These are phyloP conservation scores for Hormaphis cornu DNA, from an alignment of 1,140 invertebrate genomes.

Conservation along the genomic window DNA sequence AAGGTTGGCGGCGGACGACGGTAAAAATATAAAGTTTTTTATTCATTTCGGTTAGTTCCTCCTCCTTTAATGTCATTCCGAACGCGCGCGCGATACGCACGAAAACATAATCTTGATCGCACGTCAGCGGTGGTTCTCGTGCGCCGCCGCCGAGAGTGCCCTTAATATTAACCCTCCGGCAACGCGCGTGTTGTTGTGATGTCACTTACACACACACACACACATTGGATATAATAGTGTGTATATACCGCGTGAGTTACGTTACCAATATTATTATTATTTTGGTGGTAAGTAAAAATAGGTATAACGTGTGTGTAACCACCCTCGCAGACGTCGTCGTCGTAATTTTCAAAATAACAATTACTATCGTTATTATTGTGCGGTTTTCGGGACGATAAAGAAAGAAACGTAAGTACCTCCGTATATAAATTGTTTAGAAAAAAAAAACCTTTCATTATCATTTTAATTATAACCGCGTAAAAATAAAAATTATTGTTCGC, in stretches of 20 bases:
- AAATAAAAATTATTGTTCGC: not conserved
- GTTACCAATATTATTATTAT: no score
- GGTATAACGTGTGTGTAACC: no score
- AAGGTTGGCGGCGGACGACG: not conserved
- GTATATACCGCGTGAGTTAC: not conserved
- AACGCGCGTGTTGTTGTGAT: not conserved
- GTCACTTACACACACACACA: slow-evolving; percentile 10
- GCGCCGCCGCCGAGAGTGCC: not conserved
- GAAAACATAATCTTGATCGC: slow-evolving; percentile 23
- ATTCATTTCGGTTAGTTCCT: no score
- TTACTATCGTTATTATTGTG: no score
- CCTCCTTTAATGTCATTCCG: slow-evolving; percentile 3
- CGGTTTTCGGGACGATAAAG: not conserved
- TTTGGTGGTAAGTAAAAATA: no score
- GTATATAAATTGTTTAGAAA: no score
- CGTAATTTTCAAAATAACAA: slow-evolving; percentile 9
- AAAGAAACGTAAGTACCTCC: no score
- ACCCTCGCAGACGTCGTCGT: not conserved
- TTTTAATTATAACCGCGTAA: slow-evolving; percentile 16
- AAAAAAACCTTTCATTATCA: slow-evolving; percentile 9
- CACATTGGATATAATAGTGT: not conserved
- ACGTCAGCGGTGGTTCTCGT: slow-evolving; percentile 9
- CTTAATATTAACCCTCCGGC: not conserved
- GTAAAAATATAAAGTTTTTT: not conserved
- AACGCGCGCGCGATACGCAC: not conserved